Conservation (phyloP, 1,140 invertebrate genomes). For the Apolygus lucorum region DNA sequence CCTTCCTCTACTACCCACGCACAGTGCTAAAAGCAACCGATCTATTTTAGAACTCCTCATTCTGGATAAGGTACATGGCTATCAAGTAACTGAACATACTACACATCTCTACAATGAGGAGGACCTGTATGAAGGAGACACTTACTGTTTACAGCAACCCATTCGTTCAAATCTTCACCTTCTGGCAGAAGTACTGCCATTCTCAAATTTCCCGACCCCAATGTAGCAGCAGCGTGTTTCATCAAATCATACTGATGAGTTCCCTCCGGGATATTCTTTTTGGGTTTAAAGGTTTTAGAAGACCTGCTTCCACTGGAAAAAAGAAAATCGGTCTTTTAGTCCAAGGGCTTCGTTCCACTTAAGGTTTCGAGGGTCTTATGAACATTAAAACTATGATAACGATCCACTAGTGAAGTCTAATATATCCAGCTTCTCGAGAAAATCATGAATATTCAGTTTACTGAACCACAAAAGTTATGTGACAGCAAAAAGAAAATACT, state of each 20-base stretch:
- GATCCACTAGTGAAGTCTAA: background rate
- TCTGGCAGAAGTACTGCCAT: slow-evolving; percentile 95
- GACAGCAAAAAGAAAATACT: background rate
- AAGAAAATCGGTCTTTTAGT: slow-evolving; percentile 9
- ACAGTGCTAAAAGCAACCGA: no score
- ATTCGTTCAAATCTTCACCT: slow-evolving; percentile 98
- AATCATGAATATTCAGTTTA: background rate
- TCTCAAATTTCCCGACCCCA: slow-evolving; percentile 93
- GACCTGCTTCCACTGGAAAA: slow-evolving; percentile 68
- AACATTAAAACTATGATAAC: background rate
- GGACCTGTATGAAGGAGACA: no score
- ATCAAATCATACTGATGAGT: slow-evolving; percentile 98
- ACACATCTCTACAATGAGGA: no score
- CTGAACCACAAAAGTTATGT: background rate
- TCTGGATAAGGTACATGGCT: no score
- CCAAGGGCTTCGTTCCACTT: no score
- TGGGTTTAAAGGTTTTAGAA: slow-evolving; percentile 96
- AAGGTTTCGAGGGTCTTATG: no score
- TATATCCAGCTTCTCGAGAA: background rate
- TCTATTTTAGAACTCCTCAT: no score
- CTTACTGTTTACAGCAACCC: slow-evolving; percentile 98
- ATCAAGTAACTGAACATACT: no score
- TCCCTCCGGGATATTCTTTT: slow-evolving; percentile 98
- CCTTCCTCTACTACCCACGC: no score
- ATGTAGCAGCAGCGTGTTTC: slow-evolving; percentile 96